A percentile compares a stretch with the other conserved stretches of the same genome.
Conservation (phyloP, 2,888 invertebrate species). For the Cryptus armator region DNA sequence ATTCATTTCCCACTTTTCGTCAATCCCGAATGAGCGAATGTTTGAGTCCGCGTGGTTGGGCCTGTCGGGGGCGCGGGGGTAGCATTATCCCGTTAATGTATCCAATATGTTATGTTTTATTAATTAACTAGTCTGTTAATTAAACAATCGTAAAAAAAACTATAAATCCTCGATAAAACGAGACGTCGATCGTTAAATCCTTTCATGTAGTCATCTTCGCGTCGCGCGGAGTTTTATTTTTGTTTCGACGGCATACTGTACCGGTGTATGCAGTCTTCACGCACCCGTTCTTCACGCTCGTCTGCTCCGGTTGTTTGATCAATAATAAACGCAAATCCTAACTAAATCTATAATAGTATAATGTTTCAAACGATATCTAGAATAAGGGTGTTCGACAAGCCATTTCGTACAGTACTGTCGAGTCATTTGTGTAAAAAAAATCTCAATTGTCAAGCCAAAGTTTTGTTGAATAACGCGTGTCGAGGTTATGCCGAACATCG, state of each 20-base stretch:
- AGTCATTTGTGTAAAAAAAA: conserved; percentile 29
- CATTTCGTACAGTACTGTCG: conserved; percentile 27
- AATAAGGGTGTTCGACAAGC: conserved; percentile 31
- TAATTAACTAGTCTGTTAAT: too few relatives aligned
- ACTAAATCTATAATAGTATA: conserved; percentile 44
- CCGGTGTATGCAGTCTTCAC: neutral
- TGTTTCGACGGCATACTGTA: neutral
- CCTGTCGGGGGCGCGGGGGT: too few relatives aligned
- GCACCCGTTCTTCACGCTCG: neutral
- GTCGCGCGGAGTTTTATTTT: neutral
- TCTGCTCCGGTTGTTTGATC: conserved; percentile 61
- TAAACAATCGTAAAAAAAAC: too few relatives aligned
- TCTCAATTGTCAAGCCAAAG: conserved; percentile 18
- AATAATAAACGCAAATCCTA: conserved; percentile 34
- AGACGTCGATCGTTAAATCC: too few relatives aligned
- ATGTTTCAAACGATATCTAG: conserved; percentile 62
- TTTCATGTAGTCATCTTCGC: too few relatives aligned
- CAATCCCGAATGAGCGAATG: neutral
- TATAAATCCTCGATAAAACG: too few relatives aligned
- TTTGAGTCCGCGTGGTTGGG: neutral
- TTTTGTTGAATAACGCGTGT: conserved; percentile 14
- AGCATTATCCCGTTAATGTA: too few relatives aligned
- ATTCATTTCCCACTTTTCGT: neutral
- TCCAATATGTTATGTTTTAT: too few relatives aligned
- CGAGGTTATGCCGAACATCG: conserved; percentile 51